Percentiles rank a stretch among this genome's conserved stretches.
These are phyloP conservation scores for Phlogophora meticulosa DNA, from an alignment of 2,888 invertebrate genomes.

Conservation along the genomic window DNA sequence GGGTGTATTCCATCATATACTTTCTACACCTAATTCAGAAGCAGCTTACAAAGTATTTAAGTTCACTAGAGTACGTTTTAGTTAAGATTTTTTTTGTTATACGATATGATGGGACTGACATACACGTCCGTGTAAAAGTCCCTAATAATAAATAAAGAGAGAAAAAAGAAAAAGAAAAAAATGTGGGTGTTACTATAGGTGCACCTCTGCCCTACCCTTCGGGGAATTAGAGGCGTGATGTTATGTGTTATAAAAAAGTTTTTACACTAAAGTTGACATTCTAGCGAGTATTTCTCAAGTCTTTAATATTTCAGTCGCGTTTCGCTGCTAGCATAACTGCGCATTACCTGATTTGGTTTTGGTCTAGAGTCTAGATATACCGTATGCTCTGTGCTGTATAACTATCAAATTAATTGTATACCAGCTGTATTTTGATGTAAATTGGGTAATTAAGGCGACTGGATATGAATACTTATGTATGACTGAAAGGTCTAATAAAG, in stretches of 20 bases:
- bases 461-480: slow-evolving; percentile 1
- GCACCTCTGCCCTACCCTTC: too few relatives aligned
- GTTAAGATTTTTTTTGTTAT: too few relatives aligned
- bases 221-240: too few relatives aligned
- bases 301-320: slow-evolving; percentile 36
- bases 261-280: background rate
- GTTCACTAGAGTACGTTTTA: too few relatives aligned
- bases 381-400: background rate
- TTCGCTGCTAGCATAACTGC: slow-evolving; percentile 10
- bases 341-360: slow-evolving; percentile 1
- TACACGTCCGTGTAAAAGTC: too few relatives aligned
- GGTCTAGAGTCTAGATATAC: background rate
- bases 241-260: background rate
- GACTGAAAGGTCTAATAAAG: background rate
- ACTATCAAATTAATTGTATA: slow-evolving; percentile 17
- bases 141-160: too few relatives aligned
- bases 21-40: too few relatives aligned
- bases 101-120: too few relatives aligned
- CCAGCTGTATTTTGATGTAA: background rate
- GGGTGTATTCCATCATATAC: too few relatives aligned
- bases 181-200: too few relatives aligned
- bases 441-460: background rate
- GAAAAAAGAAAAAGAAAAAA: too few relatives aligned
- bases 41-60: too few relatives aligned
- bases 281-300: background rate